Base-by-base conservation (phyloP, 2,888 invertebrate species). In the Neelides folsomi region DNA sequence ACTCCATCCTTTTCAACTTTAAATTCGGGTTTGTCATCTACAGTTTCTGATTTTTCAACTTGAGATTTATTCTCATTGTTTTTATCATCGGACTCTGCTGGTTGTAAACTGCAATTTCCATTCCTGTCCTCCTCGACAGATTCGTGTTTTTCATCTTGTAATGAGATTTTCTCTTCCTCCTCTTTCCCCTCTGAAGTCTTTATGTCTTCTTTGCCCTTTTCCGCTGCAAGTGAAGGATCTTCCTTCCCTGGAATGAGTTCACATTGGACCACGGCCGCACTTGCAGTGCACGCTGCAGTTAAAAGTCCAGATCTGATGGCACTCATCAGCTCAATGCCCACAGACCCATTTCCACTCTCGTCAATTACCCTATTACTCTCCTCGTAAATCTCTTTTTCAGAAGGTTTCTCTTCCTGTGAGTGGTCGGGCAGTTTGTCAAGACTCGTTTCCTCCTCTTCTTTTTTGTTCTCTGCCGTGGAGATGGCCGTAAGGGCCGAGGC, bases 201-300 rank as follows among this genome's bases (percentile, higher is more conserved):
- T 5, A 38, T 47, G 39, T 41, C 47, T 43, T 36, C 47, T 42
- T 47, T 52, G 36, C 16, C 40, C 43, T 36, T 48, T 40, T 48
- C 50, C 48, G 43, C 42, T 42, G 49, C 34, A 34, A 18, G 27
- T 16, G 41, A 40, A n/a, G 41, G 43, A 27, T 16, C 42, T 36
- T 27, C 37, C 51, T 53, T 43, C 39, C 44, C n/a, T 43, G 47
- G 38, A 43, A 42, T 47, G 37, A 47, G 37, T 34, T 42, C 48
- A 19, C 58, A 58, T n/a, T 56, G 51, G 12, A 64, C 60, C 9
- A 62, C 52, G 16, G 61, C 55, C 20, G 64, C 61, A 51, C 55
- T 58, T 10, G 60, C 46, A 2, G 62, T 64, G 2, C 54, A 55
- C 2, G 62, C 62, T 5, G 62, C 64, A 13, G 57, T 59, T 12